These are phyloP conservation scores for Drosophila nr. medialis DNA, from an alignment of 2,888 invertebrate species.

Conservation along the genomic window DNA sequence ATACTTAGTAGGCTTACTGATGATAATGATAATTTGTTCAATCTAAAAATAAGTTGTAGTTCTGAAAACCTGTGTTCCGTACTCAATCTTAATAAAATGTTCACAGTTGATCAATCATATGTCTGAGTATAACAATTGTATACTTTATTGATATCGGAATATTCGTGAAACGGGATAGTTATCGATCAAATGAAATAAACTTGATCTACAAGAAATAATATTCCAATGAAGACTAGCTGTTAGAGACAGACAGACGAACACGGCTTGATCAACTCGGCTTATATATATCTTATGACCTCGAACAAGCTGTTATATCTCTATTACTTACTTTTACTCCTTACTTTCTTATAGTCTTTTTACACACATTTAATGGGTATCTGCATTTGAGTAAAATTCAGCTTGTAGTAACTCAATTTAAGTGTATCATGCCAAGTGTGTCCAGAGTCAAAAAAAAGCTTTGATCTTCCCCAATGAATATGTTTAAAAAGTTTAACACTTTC, in stretches of 20 bases:
- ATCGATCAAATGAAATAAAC: background rate
- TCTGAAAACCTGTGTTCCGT: background rate
- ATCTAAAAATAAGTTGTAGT: background rate
- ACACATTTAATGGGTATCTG: background rate
- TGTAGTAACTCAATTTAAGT: background rate
- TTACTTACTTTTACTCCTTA: background rate
- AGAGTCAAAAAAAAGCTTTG: background rate
- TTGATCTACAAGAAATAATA: background rate
- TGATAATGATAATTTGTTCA: background rate
- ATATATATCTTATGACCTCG: background rate
- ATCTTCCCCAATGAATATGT: background rate
- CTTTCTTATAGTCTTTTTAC: background rate
- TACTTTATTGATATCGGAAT: background rate
- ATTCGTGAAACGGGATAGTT: too few species aligned
- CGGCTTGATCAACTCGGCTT: background rate
- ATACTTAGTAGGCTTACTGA: background rate
- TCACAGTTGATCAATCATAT: background rate
- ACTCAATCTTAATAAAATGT: background rate
- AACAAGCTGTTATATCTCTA: too few species aligned
- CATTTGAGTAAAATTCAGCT: background rate
- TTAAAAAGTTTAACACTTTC: background rate
- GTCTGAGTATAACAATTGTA: too few species aligned
- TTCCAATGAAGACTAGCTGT: background rate
- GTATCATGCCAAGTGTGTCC: background rate
- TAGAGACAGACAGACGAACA: background rate